Evolutionary conservation across 2,888 invertebrate species (phyloP).

Genomic region (Acholoe squamosa): DNA sequence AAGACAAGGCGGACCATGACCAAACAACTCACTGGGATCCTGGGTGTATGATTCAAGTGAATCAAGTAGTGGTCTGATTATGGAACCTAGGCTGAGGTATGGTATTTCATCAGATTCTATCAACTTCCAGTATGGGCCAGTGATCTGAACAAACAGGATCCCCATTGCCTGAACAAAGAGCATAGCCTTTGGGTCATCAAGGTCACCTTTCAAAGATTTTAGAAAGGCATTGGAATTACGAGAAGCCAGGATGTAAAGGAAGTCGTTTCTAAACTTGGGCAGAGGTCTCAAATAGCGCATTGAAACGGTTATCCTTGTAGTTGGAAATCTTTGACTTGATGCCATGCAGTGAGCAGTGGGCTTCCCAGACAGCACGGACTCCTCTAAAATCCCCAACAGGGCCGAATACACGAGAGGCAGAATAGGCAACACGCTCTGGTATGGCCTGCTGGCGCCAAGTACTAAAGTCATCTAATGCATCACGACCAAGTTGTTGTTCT

Average conservation of each 20-base stretch:
- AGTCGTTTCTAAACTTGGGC: slow-evolving; percentile 66
- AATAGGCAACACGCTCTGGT: slow-evolving; percentile 8
- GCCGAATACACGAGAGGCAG: background rate
- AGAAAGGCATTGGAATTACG: background rate
- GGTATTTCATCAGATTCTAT: background rate
- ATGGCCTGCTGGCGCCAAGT: background rate
- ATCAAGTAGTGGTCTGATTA: no score
- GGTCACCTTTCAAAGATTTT: background rate
- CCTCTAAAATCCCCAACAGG: slow-evolving; percentile 33
- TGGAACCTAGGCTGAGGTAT: background rate
- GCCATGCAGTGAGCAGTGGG: background rate
- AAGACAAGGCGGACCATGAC: no score
- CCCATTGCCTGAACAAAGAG: slow-evolving; percentile 27
- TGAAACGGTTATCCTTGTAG: slow-evolving; percentile 67
- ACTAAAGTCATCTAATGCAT: background rate
- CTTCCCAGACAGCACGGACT: background rate
- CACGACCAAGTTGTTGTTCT: background rate
- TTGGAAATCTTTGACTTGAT: slow-evolving; percentile 42
- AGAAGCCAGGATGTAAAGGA: slow-evolving; percentile 60
- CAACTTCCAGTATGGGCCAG: slow-evolving; percentile 69
- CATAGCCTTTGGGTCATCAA: background rate
- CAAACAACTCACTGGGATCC: no score
- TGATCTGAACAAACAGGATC: slow-evolving; percentile 64
- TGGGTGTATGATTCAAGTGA: no score
- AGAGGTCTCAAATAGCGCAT: slow-evolving; percentile 68